These are phyloP conservation scores for Turdus rufiventris DNA, from an alignment of 2,113 vertebrate genomes.

Conservation along the genomic window DNA sequence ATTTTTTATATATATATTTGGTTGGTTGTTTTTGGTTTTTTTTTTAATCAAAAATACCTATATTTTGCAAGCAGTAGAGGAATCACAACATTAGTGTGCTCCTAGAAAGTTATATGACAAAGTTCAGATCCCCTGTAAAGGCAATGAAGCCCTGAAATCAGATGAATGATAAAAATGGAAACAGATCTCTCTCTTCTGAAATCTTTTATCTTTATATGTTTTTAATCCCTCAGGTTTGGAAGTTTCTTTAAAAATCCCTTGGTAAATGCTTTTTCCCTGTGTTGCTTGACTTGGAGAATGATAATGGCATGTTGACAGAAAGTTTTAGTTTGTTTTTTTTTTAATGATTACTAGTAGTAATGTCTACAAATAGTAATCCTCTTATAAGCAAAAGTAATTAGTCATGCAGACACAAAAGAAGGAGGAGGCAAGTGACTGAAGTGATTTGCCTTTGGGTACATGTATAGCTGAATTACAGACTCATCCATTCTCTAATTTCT, in stretches of 20 bases:
- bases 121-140: neutral
- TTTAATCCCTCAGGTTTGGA: neutral
- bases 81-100: neutral
- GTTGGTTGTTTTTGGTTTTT: neutral
- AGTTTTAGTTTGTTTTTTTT: fast-evolving
- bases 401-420: neutral
- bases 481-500: neutral
- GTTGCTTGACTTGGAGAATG: neutral
- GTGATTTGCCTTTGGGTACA: neutral
- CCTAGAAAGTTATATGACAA: neutral
- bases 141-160: neutral
- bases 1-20: neutral
- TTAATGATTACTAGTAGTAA: neutral
- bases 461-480: neutral
- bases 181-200: neutral
- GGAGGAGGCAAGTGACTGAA: neutral
- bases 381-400: neutral
- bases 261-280: neutral
- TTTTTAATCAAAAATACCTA: neutral
- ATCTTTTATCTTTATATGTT: neutral
- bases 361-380: neutral
- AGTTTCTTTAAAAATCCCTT: neutral
- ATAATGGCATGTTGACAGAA: neutral
- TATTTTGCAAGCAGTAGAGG: neutral
- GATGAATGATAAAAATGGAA: neutral